Conservation (phyloP, 2,888 invertebrate species). For the Exocentrus adspersus region DNA sequence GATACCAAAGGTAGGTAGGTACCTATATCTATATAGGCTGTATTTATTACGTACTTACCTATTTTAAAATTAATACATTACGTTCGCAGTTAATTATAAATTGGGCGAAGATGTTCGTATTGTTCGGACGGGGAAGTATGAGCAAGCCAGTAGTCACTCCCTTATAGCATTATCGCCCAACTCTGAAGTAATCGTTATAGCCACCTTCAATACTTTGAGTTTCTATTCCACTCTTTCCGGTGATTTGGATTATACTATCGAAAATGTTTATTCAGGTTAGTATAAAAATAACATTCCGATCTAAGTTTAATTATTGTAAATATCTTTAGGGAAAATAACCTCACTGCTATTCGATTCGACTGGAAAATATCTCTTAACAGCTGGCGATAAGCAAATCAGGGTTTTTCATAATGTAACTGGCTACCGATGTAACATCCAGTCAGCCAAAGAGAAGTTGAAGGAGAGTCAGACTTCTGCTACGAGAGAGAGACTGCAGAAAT, state of each 20-base stretch:
- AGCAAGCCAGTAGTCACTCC: slow-evolving; percentile 67
- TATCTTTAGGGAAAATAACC: slow-evolving; percentile 71
- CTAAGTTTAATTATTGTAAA: no score
- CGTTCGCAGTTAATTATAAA: slow-evolving; percentile 76
- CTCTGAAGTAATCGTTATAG: slow-evolving; percentile 79
- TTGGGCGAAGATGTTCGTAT: slow-evolving; percentile 83
- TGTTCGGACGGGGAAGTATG: slow-evolving; percentile 72
- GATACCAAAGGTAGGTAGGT: slow-evolving; percentile 79
- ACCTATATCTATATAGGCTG: no score
- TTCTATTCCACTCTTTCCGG: slow-evolving; percentile 78
- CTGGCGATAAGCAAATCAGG: slow-evolving; percentile 80
- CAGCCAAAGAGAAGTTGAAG: slow-evolving; percentile 66
- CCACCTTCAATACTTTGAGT: slow-evolving; percentile 71
- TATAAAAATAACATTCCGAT: slow-evolving; percentile 11
- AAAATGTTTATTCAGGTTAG: slow-evolving; percentile 72
- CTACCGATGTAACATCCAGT: slow-evolving; percentile 65
- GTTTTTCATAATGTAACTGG: slow-evolving; percentile 85
- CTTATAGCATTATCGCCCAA: slow-evolving; percentile 81
- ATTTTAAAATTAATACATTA: not conserved
- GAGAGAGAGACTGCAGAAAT: slow-evolving; percentile 77
- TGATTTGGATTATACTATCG: slow-evolving; percentile 72
- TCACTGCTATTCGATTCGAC: slow-evolving; percentile 79
- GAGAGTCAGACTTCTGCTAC: slow-evolving; percentile 77
- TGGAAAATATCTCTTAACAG: slow-evolving; percentile 77
- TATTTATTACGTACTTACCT: no score